Evolutionary conservation across 2,113 vertebrate genomes (phyloP).

Genomic region (Bos taurus): DNA sequence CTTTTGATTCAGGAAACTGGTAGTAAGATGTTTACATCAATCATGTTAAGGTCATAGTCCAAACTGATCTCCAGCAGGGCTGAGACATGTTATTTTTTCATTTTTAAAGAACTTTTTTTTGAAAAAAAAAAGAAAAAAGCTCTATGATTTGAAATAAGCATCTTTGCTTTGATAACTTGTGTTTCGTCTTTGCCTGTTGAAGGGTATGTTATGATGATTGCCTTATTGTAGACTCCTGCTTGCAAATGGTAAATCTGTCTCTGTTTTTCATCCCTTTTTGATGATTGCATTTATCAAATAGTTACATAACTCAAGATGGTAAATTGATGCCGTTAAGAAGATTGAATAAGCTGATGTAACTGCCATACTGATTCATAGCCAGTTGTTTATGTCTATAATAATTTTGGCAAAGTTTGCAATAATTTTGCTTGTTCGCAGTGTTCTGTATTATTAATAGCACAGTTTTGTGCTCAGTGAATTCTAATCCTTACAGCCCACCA

Average conservation of each 20-base stretch:
- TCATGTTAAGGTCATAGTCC: background rate
- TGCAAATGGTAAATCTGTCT: background rate
- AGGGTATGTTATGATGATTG: background rate
- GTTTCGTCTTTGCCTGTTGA: background rate
- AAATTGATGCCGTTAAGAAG: background rate
- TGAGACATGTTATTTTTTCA: background rate
- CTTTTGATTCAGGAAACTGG: background rate
- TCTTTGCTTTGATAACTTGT: background rate
- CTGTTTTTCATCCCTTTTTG: background rate
- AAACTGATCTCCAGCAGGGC: background rate
- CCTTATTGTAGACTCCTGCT: background rate
- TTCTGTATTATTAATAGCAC: background rate
- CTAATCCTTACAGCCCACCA: background rate
- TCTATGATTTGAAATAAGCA: background rate
- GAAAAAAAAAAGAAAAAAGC: background rate
- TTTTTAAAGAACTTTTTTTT: background rate
- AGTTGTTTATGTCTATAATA: background rate
- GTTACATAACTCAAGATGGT: background rate
- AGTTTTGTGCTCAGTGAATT: background rate
- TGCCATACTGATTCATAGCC: background rate
- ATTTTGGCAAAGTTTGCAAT: background rate
- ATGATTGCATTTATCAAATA: background rate
- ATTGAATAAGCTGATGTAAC: background rate
- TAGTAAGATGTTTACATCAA: background rate
- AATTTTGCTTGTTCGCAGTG: background rate